phyloP scores from a whole-genome alignment of 2,797 vertebrate species.

The Enteromius argenteus region DNA sequence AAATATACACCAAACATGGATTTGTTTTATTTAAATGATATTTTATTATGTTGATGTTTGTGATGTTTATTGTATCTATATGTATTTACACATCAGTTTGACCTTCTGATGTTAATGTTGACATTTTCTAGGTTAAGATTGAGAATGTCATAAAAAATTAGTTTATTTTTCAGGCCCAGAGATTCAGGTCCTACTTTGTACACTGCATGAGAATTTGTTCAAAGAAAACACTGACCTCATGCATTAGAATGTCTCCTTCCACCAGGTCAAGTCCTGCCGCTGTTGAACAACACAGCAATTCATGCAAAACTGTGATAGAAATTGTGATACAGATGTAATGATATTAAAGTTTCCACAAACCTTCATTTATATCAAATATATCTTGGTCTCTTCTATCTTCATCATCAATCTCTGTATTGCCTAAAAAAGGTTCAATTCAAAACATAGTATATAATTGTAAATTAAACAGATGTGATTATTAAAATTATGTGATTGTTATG shows the following conservation, averaged over 20 bases:
- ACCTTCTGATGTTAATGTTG: background rate
- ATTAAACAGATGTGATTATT: background rate
- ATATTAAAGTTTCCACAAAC: slow-evolving; percentile 68
- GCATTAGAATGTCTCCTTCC: slow-evolving; percentile 85
- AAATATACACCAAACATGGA: slow-evolving; percentile 14
- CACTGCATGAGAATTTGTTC: background rate
- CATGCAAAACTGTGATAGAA: background rate
- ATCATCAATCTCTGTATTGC: slow-evolving; percentile 79
- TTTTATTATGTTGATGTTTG: background rate
- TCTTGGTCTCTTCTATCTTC: slow-evolving; percentile 84
- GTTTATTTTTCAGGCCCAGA: background rate
- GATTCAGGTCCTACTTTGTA: background rate
- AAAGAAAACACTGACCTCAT: slow-evolving; percentile 74
- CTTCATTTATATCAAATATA: slow-evolving; percentile 88
- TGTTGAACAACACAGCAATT: slow-evolving; percentile 61
- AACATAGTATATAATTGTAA: background rate
- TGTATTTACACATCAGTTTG: background rate
- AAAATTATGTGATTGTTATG: background rate
- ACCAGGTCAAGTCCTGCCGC: slow-evolving; percentile 84
- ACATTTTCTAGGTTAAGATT: background rate
- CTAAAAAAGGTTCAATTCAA: background rate
- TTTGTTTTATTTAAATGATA: no score
- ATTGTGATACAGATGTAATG: background rate
- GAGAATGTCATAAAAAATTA: background rate
- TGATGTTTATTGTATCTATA: background rate